These are phyloP conservation scores for Clupea harengus DNA, from an alignment of 2,113 vertebrate species.

Conservation along the genomic window DNA sequence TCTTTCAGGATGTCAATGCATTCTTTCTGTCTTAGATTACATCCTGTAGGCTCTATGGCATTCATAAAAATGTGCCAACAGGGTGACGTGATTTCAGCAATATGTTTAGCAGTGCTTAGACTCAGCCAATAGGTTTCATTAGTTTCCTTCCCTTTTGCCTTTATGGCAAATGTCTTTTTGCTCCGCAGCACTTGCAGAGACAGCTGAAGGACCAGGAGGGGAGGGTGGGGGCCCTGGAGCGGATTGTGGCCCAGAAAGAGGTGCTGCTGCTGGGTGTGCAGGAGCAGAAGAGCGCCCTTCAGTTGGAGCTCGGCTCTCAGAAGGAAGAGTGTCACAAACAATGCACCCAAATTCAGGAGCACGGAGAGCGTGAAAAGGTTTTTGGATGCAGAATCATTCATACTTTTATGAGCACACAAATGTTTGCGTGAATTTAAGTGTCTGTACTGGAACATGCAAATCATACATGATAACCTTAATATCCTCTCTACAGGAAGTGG, in stretches of 20 bases:
- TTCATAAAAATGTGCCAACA: background rate
- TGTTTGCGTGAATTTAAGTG: background rate
- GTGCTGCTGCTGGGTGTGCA: constrained; percentile 57
- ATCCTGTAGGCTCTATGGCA: background rate
- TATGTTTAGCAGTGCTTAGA: background rate
- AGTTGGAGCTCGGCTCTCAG: constrained; percentile 51
- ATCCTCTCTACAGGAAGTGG: constrained; percentile 40
- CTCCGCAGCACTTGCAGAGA: constrained; percentile 41
- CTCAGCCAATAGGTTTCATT: background rate
- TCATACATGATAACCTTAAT: background rate
- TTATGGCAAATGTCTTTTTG: background rate
- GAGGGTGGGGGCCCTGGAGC: constrained; percentile 56
- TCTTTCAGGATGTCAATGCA: background rate
- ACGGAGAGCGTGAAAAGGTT: constrained; percentile 53
- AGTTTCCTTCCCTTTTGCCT: background rate
- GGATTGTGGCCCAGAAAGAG: constrained; percentile 67
- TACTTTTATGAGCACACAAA: background rate
- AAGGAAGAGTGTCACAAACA: constrained; percentile 47
- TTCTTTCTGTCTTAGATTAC: background rate
- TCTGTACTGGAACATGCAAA: background rate
- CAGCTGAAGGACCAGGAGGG: constrained; percentile 50
- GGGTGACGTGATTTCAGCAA: background rate
- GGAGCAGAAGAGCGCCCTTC: constrained; percentile 45
- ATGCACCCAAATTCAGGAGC: constrained; percentile 44
- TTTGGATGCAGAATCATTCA: background rate